Evolutionary conservation across 2,797 vertebrate species (phyloP), one percentile per base, ranked within the genome.

Genomic region (Liasis olivaceus): DNA sequence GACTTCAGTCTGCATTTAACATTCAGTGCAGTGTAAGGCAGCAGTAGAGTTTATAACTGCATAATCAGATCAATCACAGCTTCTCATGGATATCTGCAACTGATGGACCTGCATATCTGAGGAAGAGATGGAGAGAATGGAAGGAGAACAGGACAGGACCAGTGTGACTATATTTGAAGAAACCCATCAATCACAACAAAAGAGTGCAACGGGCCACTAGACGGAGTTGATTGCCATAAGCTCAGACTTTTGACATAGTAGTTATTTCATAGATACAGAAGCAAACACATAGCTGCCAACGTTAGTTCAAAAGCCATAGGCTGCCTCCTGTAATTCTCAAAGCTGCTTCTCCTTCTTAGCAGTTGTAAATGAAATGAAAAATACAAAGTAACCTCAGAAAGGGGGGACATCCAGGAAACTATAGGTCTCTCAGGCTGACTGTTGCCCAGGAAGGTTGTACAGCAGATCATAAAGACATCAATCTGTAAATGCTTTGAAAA

Each of bases 11-110:
- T 89, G 92, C 94, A 94, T 92, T 87, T 95, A 96, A 94, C 93
- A 95, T 93, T 93, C 90, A 93, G 95, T 90, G 77, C 87, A 88
- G 93, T 93, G 91, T 94, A 92, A 96, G 94, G 90, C 93, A 5
- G 0, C 86, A 28, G 91, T 95, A 84, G 93, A 92, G 91, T 94
- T 90, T 88, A 92, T 42, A 94, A 93, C 93, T 92, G 92, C 93
- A 95, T 96, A 96, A 95, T 95, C 95, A 95, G 95, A 91, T 89
- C 62, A 86, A 60, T 77, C 56, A 60, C 64, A 91, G 92, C 93
- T 84, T 94, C 93, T 90, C 95, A 93, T 96, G 89, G 94, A 95
- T 96, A 95, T 93, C 94, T 95, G 91, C 93, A 66, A 91, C 93
- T 63, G 90, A 93, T 92, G 89, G 93, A 91, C 93, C 95, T 4